Evolutionary conservation across 2,797 vertebrate genomes (phyloP).

Genomic region (Lagodon rhomboides): DNA sequence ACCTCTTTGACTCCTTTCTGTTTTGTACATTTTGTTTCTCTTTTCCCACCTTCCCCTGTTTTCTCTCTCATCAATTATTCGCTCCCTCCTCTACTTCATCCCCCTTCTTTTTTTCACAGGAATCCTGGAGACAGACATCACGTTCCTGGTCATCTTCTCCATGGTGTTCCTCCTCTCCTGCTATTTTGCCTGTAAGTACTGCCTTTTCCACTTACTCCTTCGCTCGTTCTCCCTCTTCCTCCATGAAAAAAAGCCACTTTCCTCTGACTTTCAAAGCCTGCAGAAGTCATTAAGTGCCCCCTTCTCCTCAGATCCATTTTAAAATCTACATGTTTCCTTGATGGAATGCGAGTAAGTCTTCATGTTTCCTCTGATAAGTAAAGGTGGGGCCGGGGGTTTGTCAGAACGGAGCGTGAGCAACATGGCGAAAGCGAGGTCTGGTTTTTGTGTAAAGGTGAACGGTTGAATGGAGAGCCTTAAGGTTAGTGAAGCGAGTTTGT

Average conservation of each 20-base stretch:
- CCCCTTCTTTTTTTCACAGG: slow-evolving; percentile 76
- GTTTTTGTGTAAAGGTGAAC: slow-evolving; percentile 54
- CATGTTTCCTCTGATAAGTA: slow-evolving; percentile 64
- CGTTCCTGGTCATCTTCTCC: slow-evolving; percentile 92
- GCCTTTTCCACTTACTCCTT: slow-evolving; percentile 55
- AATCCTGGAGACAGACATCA: slow-evolving; percentile 95
- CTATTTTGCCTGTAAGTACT: slow-evolving; percentile 94
- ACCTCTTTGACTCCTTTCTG: slow-evolving; percentile 7
- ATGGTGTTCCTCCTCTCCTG: slow-evolving; percentile 92
- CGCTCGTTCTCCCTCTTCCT: slow-evolving; percentile 1
- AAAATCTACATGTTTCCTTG: slow-evolving; percentile 67
- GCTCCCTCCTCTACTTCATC: slow-evolving; percentile 4
- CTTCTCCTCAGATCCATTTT: slow-evolving; percentile 43
- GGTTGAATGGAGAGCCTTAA: slow-evolving; percentile 57
- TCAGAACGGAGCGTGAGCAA: slow-evolving; percentile 24
- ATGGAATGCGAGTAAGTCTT: slow-evolving; percentile 73
- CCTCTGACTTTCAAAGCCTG: slow-evolving; percentile 27
- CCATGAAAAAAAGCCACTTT: slow-evolving; percentile 12
- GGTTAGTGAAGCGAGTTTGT: slow-evolving; percentile 51
- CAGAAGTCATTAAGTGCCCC: slow-evolving; percentile 47
- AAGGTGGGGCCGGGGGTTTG: slow-evolving; percentile 34
- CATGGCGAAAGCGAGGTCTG: slow-evolving; percentile 13
- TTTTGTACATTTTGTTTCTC: neutral
- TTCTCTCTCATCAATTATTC: slow-evolving; percentile 30
- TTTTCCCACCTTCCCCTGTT: neutral